Evolutionary conservation across 2,888 invertebrate genomes (phyloP), one percentile per base, ranked within the genome.

Genomic region (Parnassius apollo): DNA sequence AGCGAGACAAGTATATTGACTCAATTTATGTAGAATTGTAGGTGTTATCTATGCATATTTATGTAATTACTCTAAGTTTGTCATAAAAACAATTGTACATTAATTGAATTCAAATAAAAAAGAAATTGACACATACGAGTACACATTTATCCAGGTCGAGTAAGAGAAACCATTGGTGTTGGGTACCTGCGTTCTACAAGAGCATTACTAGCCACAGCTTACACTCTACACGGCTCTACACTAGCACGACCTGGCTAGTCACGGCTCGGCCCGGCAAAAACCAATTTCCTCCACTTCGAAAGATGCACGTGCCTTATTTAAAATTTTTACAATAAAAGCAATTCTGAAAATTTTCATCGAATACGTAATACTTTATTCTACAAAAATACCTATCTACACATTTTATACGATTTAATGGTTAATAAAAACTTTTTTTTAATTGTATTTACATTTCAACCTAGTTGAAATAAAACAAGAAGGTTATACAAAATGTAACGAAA

Each of bases 241-340:
- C 18, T 18, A 18, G 18, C 18, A 18, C 18, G 18, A 18, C 18
- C 18, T 18, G 18, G 18, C 18, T 18, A 35, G 48, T 13, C 57
- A 60, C 11, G 56, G 55, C 35, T 53, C 59, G 44, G 53, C 52
- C 54, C 45, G 59, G 22, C 49, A 60, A 45, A 69, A 70, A 69
- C 68, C 67, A 66, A 66, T 63, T 67, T 66, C 54, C 60, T 59
- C 45, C 53, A 12, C 48, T 54, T 54, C 42, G 46, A 54, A 7
- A 60, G 57, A 62, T 65, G 65, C 62, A 68, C 65, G 68, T 69
- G 66, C 64, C 65, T 66, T 65, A 52, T 45, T 58, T 58, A 12
- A 51, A 42, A 22, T 51, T 51, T 35, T 13, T 50, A 7, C 18
- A 50, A 57, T 13, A 49, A 42, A 57, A 11, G 11, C 57, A 50